Evolutionary conservation across 2,113 vertebrate species (phyloP).

Genomic region (Corythornis cristatus): DNA sequence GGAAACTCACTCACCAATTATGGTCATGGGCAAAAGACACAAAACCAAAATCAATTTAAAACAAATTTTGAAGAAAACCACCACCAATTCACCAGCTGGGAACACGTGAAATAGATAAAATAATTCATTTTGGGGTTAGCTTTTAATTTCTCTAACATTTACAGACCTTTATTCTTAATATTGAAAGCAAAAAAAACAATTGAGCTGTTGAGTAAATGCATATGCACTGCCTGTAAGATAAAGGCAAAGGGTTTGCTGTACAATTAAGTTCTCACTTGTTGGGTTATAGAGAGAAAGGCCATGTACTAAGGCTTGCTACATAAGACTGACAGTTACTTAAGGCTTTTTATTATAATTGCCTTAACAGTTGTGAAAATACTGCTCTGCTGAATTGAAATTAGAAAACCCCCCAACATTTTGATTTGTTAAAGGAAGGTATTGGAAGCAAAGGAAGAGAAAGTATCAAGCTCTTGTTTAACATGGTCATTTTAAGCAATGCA

Average conservation of each 20-base stretch:
- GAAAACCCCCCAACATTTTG: background rate
- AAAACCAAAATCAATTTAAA: too few relatives aligned
- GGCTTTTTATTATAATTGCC: background rate
- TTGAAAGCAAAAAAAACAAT: background rate
- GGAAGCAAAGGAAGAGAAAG: background rate
- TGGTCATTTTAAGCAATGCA: background rate
- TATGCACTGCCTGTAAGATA: background rate
- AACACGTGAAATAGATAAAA: background rate
- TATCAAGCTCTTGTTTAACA: background rate
- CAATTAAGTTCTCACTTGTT: background rate
- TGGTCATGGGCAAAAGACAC: too few relatives aligned
- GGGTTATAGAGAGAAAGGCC: background rate
- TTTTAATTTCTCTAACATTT: background rate
- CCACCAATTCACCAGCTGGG: too few relatives aligned
- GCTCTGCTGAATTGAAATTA: background rate
- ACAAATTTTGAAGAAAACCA: too few relatives aligned
- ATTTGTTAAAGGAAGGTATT: background rate
- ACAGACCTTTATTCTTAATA: background rate
- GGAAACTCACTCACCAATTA: too few relatives aligned
- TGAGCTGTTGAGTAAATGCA: background rate
- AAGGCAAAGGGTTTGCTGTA: background rate
- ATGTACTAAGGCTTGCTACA: background rate
- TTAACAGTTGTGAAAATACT: background rate
- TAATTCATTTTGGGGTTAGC: background rate
- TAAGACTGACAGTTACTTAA: slow-evolving; percentile 22